Percentiles rank a stretch among this genome's conserved stretches.
These are phyloP conservation scores for Punctoribates punctum DNA, from an alignment of 2,888 invertebrate species.

Conservation along the genomic window DNA sequence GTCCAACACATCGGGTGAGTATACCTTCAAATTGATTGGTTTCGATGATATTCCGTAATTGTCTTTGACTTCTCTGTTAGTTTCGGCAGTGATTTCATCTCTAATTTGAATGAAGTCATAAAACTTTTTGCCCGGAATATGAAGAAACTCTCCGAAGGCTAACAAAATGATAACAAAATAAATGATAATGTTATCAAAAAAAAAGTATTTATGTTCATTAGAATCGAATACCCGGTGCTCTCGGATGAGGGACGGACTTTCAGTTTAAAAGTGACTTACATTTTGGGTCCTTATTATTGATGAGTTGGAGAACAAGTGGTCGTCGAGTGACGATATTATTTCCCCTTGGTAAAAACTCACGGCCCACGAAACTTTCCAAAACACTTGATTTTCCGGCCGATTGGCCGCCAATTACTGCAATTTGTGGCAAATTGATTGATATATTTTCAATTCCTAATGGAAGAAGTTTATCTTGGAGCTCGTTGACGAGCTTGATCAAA, in stretches of 20 bases:
- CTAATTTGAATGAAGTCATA: conserved; percentile 91
- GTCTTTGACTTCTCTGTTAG: conserved; percentile 90
- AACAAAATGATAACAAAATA: background rate
- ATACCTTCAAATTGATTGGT: conserved; percentile 95
- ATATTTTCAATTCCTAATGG: too few species aligned
- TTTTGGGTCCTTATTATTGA: too few species aligned
- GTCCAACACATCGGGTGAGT: conserved; percentile 93
- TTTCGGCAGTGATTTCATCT: conserved; percentile 92
- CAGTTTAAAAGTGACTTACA: too few species aligned
- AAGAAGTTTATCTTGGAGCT: too few species aligned
- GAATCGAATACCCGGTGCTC: too few species aligned
- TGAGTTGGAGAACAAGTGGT: conserved; percentile 88
- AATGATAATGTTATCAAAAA: too few species aligned
- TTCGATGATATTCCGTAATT: conserved; percentile 98
- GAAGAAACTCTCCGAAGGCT: conserved; percentile 88
- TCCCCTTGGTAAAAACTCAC: conserved; percentile 90
- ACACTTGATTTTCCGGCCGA: conserved; percentile 99
- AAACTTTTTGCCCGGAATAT: conserved; percentile 94
- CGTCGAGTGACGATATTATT: conserved; percentile 95
- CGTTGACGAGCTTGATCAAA: too few species aligned
- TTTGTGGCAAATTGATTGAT: conserved; percentile 99
- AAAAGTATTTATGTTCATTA: too few species aligned
- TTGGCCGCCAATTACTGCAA: conserved; percentile 98
- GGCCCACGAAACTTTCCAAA: conserved; percentile 99
- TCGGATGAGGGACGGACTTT: too few species aligned